These are phyloP conservation scores for Nannospalax galili DNA, from an alignment of 2,113 vertebrate species.

Conservation along the genomic window DNA sequence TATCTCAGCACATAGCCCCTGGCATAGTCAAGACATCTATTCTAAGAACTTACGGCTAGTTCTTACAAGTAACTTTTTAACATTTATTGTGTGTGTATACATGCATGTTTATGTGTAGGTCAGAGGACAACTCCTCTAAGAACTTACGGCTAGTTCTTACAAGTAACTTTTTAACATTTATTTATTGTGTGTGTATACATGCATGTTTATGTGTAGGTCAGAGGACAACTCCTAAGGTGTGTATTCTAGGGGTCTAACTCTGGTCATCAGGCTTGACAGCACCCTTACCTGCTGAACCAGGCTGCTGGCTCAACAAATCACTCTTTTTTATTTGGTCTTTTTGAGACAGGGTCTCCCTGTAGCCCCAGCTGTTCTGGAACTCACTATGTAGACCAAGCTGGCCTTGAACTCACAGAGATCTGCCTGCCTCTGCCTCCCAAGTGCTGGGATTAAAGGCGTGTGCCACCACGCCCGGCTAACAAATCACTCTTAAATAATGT, in stretches of 20 bases:
- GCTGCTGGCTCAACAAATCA: neutral
- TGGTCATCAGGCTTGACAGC: neutral
- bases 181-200: no score
- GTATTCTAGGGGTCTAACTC: neutral
- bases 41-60: neutral
- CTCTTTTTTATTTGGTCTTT: neutral
- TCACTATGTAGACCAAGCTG: no score
- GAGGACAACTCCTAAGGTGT: no score
- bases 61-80: neutral
- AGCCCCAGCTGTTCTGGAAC: no score
- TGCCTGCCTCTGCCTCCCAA: no score
- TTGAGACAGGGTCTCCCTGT: no score
- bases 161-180: neutral
- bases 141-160: neutral
- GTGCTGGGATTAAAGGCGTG: no score
- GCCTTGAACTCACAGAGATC: no score
- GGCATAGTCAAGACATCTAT: neutral
- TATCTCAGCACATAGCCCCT: neutral
- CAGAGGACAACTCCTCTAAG: neutral
- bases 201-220: neutral
- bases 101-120: neutral
- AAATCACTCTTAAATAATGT: no score
- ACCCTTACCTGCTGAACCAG: no score
- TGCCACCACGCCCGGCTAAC: no score
- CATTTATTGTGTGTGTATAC: no score